A percentile compares a stretch with the other conserved stretches of the same genome.
Evolutionary conservation across 2,797 vertebrate genomes (phyloP).

Genomic region (Sebastes oblongus): DNA sequence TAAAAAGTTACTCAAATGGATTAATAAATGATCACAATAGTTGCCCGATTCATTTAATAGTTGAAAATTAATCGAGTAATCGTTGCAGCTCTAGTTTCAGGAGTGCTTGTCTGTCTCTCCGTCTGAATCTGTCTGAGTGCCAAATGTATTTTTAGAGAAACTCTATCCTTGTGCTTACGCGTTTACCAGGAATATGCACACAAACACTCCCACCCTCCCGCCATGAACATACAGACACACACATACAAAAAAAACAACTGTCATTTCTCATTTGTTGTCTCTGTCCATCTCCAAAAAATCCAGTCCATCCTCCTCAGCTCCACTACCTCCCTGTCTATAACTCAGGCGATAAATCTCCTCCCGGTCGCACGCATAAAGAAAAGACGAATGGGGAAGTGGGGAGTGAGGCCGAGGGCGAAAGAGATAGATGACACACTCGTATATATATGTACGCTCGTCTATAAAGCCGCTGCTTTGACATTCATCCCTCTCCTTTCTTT

Average conservation of each 20-base stretch:
- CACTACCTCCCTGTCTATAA: constrained; percentile 12
- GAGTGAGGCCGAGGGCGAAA: constrained; percentile 1
- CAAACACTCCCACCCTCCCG: not conserved
- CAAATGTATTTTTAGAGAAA: constrained; percentile 54
- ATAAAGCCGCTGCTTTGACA: constrained; percentile 39
- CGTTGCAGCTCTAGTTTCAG: not conserved
- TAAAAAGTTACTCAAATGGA: too few relatives aligned
- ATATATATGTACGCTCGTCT: constrained; percentile 20
- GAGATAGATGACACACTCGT: constrained; percentile 33
- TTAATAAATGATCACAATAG: too few relatives aligned
- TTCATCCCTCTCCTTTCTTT: constrained; percentile 45
- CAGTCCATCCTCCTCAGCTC: constrained; percentile 4
- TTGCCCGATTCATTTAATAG: too few relatives aligned
- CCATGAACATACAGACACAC: not conserved
- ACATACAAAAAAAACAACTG: not conserved
- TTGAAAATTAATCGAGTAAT: too few relatives aligned
- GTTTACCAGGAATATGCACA: constrained; percentile 27
- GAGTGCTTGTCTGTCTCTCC: not conserved
- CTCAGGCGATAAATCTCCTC: constrained; percentile 34
- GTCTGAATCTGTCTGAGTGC: not conserved
- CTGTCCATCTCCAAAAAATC: constrained; percentile 30
- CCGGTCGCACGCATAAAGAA: not conserved
- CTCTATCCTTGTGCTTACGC: constrained; percentile 17
- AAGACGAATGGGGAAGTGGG: constrained; percentile 5
- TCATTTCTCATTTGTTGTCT: constrained; percentile 25